Evolutionary conservation across 2,113 vertebrate species (phyloP).

Genomic region (Egretta garzetta): DNA sequence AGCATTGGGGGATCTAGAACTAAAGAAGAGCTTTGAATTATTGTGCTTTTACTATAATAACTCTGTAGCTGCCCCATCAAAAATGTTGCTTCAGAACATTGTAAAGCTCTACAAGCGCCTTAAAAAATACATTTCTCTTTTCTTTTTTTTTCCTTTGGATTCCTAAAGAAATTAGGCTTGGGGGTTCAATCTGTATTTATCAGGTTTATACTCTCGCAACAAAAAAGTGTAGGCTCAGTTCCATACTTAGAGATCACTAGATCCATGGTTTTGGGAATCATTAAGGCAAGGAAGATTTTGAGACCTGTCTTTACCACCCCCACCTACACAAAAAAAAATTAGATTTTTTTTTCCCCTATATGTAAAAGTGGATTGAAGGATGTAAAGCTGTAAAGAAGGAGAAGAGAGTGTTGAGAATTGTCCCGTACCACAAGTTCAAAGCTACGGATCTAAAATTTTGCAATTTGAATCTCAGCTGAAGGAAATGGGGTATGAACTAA

Average conservation of each 20-base stretch:
- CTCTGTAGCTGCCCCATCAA: background rate
- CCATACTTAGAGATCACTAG: background rate
- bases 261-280: background rate
- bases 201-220: background rate
- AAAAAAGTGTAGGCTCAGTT: background rate
- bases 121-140: background rate
- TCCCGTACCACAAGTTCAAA: background rate
- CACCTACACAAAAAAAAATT: accelerated
- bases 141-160: background rate
- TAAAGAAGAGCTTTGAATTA: background rate
- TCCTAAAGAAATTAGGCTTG: background rate
- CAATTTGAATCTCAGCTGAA: background rate
- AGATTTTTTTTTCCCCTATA: background rate
- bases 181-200: background rate
- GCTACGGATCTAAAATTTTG: background rate
- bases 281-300: background rate
- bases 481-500: background rate
- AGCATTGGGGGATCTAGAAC: background rate
- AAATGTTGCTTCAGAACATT: background rate
- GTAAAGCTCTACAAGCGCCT: background rate
- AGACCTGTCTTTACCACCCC: background rate
- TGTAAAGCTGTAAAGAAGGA: background rate
- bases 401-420: background rate
- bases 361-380: background rate
- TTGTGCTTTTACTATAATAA: background rate